Base-by-base conservation (phyloP, 2,888 invertebrate species). In the Choreutis nemorana region DNA sequence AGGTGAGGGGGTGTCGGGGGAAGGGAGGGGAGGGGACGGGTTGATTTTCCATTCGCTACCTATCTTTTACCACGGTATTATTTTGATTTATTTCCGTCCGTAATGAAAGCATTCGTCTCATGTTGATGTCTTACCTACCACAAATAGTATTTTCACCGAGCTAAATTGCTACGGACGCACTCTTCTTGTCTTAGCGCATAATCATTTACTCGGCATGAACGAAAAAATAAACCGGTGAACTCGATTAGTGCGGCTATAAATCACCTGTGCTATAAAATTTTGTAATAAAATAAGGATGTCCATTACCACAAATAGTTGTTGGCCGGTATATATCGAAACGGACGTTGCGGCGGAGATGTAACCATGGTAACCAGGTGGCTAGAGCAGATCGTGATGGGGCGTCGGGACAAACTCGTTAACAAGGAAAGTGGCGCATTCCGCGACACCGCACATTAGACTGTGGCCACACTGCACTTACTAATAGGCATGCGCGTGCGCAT, bases 1-100 rank as follows among this genome's bases (percentile, higher is more conserved):
- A 39, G 47, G 47, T 33, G 33, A 40, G 35, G 41, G 37, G 37
- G 32, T 40, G 42, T 45, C 42, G 35, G 53, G 50, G 51, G 18
- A n/a, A n/a, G n/a, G n/a, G n/a, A n/a, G 41, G 55, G 51, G 53
- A 47, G 45, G 55, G 55, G 53, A 41, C 52, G 55, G 61, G 58
- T 62, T 68, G 77, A 72, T 71, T 75, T 77, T 75, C 72, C 64
- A 75, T 73, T 70, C 73, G 67, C 70, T n/a, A n/a, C n/a, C n/a
- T 73, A 72, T 75, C 73, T 75, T 66, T 65, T 64, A 56, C 68
- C 63, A 65, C 55, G 53, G 67, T 67, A 73, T 73, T 75, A 75
- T 73, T 77, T 75, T 77, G 77, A 77, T 77, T 75, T 77, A 77
- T 72, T 67, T 62, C 62, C 48, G 46, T 50, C 50, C 60, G 65